A percentile compares a stretch with the other conserved stretches of the same genome.
These are phyloP conservation scores for Mesoclemmys tuberculata DNA, from an alignment of 2,113 vertebrate genomes.

Conservation along the genomic window DNA sequence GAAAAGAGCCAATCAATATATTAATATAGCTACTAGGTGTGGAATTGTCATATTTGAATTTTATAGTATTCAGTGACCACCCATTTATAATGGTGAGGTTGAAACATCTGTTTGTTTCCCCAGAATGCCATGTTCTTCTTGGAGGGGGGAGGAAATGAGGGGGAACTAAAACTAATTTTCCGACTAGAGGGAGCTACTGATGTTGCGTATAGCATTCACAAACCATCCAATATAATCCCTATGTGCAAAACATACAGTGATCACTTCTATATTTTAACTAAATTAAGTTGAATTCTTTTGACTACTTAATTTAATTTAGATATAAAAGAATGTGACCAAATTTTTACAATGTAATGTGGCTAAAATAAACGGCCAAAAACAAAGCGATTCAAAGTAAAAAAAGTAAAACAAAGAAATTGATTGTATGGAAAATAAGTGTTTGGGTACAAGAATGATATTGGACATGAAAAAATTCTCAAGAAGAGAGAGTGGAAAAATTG, in stretches of 20 bases:
- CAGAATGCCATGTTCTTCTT: neutral
- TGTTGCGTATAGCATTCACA: neutral
- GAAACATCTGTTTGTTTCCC: neutral
- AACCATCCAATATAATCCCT: conserved; percentile 44
- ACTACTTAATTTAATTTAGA: neutral
- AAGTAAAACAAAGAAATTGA: accelerated
- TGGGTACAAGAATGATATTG: neutral
- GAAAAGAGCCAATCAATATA: neutral
- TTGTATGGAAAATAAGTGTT: accelerated
- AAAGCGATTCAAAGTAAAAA: neutral
- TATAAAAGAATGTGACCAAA: neutral
- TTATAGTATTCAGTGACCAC: accelerated
- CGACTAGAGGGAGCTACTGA: conserved; percentile 66
- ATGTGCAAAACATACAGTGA: neutral
- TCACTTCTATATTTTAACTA: neutral
- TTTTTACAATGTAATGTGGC: neutral
- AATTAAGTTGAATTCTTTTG: neutral
- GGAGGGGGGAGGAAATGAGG: neutral
- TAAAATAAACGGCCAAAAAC: neutral
- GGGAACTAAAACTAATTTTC: too few species aligned
- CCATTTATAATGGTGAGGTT: neutral
- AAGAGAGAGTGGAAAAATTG: neutral
- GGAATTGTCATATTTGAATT: accelerated
- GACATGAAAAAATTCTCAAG: neutral
- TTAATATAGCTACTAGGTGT: neutral